These are phyloP conservation scores for Fregetta grallaria DNA, from an alignment of 2,113 vertebrate species.

Conservation along the genomic window DNA sequence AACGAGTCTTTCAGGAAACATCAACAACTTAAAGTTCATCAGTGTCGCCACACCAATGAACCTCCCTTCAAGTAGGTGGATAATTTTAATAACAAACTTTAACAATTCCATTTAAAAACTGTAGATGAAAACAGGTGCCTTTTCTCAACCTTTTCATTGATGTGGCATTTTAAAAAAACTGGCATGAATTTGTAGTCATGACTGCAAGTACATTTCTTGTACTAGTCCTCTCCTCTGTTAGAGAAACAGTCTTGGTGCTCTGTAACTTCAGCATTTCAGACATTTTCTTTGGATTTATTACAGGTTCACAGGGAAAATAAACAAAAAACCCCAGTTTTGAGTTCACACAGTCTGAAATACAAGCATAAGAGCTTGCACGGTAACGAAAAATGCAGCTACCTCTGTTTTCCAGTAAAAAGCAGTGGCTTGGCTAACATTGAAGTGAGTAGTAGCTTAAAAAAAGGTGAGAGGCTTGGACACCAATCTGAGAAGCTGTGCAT, in stretches of 20 bases:
- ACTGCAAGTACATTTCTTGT: background rate
- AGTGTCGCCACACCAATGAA: constrained; percentile 77
- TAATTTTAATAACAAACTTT: background rate
- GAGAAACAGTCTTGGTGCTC: background rate
- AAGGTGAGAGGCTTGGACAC: background rate
- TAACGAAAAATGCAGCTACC: background rate
- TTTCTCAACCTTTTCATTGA: background rate
- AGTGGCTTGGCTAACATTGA: background rate
- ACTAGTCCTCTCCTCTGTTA: background rate
- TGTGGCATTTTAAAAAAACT: background rate
- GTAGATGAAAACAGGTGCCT: background rate
- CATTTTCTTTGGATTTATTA: background rate
- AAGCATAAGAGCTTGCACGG: background rate
- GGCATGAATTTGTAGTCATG: background rate
- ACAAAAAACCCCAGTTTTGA: background rate
- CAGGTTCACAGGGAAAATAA: background rate
- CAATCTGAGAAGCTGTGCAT: background rate
- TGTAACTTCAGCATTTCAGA: background rate
- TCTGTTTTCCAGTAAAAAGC: background rate
- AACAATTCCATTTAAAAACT: background rate
- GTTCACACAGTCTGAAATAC: background rate
- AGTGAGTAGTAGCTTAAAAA: background rate
- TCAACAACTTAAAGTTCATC: constrained; percentile 85
- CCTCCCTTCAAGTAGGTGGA: constrained; percentile 83
- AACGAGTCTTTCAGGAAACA: constrained; percentile 84